Conservation (phyloP, 2,113 vertebrate species). For the Apodemus sylvaticus region DNA sequence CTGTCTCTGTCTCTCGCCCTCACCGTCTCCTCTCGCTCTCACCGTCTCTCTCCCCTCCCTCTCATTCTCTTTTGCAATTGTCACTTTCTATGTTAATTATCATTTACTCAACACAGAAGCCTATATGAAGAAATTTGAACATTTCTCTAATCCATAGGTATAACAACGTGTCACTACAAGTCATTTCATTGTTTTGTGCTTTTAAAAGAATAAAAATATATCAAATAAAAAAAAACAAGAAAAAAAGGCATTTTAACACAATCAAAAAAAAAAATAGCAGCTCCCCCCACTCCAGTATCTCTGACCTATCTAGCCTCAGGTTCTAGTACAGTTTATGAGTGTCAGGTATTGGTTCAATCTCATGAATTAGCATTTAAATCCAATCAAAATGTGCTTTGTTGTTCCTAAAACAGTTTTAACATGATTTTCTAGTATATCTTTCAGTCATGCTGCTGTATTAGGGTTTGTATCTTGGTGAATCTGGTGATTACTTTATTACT, state of each 20-base stretch:
- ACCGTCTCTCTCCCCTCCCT: not conserved
- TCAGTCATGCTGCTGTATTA: too few species aligned
- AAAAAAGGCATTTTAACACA: too few species aligned
- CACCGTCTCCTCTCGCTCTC: not conserved
- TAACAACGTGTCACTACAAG: not conserved
- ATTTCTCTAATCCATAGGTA: not conserved
- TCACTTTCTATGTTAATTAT: not conserved
- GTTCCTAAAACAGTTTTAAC: not conserved
- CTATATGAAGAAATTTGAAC: not conserved
- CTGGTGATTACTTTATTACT: too few species aligned
- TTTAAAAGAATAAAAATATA: not conserved
- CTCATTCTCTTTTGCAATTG: not conserved
- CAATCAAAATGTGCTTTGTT: not conserved
- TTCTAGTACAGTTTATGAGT: not conserved
- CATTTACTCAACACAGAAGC: not conserved
- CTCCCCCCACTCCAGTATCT: not conserved
- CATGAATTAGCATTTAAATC: not conserved
- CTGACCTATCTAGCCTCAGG: not conserved
- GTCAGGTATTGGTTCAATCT: not conserved
- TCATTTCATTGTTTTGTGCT: not conserved
- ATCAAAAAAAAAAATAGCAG: too few species aligned
- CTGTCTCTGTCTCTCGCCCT: not conserved
- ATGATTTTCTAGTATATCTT: not conserved
- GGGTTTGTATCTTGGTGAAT: not conserved
- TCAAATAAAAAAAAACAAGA: too few species aligned